phyloP scores from a whole-genome alignment of 1,140 invertebrate genomes.

The Zaprionus camerounensis region DNA sequence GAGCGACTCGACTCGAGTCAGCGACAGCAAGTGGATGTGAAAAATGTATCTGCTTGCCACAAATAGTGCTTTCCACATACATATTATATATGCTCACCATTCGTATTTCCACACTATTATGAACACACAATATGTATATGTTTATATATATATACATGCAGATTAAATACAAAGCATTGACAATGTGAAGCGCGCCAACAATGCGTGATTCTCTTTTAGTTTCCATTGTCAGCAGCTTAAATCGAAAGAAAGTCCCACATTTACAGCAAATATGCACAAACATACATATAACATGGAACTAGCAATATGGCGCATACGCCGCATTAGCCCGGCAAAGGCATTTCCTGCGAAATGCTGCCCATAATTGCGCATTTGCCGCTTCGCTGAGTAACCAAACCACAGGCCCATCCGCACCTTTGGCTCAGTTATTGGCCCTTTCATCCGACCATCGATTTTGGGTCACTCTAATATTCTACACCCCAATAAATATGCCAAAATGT shows the following conservation, averaged over 20 bases:
- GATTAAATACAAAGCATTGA: conserved; percentile 46
- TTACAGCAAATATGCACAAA: conserved; percentile 21
- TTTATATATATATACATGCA: conserved; percentile 17
- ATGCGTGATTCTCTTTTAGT: conserved; percentile 45
- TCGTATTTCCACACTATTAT: conserved; percentile 8
- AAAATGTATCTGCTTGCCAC: conserved; percentile 33
- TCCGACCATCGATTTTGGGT: conserved; percentile 52
- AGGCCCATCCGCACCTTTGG: conserved; percentile 15
- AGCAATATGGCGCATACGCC: conserved; percentile 58
- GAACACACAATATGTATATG: neutral
- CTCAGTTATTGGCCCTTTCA: conserved; percentile 16
- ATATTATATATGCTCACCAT: conserved; percentile 3
- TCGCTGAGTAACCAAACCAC: conserved; percentile 54
- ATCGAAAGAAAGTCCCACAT: conserved; percentile 17
- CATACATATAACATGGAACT: conserved; percentile 25
- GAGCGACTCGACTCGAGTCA: conserved; percentile 30
- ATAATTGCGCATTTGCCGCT: conserved; percentile 76
- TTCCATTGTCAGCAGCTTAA: conserved; percentile 43
- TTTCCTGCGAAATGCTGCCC: conserved; percentile 27
- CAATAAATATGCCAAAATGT: neutral
- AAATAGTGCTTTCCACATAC: conserved; percentile 21
- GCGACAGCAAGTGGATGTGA: conserved; percentile 20
- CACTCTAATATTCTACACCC: neutral
- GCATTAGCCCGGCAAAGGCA: conserved; percentile 47
- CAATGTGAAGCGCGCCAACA: conserved; percentile 51